Evolutionary conservation across 2,113 vertebrate species (phyloP).

Genomic region (Regulus satrapa): DNA sequence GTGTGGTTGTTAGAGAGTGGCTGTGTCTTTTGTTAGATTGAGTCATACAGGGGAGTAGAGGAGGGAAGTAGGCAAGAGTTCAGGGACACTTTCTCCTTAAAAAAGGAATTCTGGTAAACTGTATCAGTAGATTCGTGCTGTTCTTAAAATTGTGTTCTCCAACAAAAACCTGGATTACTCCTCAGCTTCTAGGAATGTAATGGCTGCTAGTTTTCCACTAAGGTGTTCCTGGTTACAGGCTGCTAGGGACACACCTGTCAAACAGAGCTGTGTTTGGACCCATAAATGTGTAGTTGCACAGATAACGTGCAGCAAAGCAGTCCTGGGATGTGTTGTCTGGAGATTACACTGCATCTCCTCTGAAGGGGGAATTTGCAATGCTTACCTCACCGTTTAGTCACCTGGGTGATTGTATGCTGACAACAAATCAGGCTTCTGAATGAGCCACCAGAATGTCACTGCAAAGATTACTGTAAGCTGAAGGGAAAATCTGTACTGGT

Average conservation of each 20-base stretch:
- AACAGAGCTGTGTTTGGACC: neutral
- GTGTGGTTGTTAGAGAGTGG: neutral
- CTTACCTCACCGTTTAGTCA: neutral
- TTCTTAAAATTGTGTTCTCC: neutral
- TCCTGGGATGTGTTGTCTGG: neutral
- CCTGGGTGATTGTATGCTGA: neutral
- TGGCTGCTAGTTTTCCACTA: neutral
- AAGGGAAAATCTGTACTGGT: neutral
- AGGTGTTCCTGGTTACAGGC: neutral
- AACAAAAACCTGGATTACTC: neutral
- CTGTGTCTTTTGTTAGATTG: neutral
- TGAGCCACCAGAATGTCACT: neutral
- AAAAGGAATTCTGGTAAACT: neutral
- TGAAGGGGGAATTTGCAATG: neutral
- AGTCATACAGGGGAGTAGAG: neutral
- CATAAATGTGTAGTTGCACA: neutral
- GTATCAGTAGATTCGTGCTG: neutral
- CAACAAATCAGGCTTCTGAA: neutral
- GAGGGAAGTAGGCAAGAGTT: neutral
- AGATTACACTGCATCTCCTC: neutral
- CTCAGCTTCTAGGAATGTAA: neutral
- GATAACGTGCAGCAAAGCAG: neutral
- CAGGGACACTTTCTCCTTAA: neutral
- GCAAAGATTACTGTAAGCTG: neutral
- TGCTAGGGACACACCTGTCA: neutral